Evolutionary conservation across 1,140 invertebrate species (phyloP), one percentile per base, ranked within the genome.

Genomic region (Formica selysi): DNA sequence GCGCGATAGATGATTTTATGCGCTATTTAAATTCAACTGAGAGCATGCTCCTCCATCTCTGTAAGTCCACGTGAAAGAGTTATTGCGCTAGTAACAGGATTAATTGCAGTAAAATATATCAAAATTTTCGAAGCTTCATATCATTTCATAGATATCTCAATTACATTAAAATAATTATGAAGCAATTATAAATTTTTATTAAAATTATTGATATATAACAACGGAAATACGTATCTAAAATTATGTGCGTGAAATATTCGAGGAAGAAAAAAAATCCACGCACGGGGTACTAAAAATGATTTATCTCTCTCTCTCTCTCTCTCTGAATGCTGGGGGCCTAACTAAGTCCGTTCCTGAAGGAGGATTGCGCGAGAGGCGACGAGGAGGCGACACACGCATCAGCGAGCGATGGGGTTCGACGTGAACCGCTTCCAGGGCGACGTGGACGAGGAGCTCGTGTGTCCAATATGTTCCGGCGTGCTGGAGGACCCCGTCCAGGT

Each of bases 361-460:
- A 54, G 67, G 67, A 44, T 26, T 6, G 26, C 61, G 68, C 78
- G 70, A 86, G 41, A 62, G 51, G n/a, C 54, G 71, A 79, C 57
- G 57, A 67, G 78, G 38, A 73, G 51, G 65, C 41, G 38, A 29
- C 36, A 41, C 67, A 67, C 29, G 57, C 65, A 73, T 61, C 64
- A 57, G 57, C 81, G 32, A 44, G 67, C 67, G 74, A 99, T 99
- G 98, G 98, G 98, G 91, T 98, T 97, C 96, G 98, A 99, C 95
- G 95, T 98, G 61, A 97, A 96, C 95, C 96, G 98, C 91, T 99
- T 99, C 96, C 97, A 98, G 95, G 98, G 98, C 91, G 97, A 98
- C 93, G 98, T 99, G 78, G 98, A 99, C 94, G 98, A 98, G 96
- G 98, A 99, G 96, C 95, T 99, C 41, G 96, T 99, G 70, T 99